Base-by-base conservation (phyloP, 2,113 vertebrate species). In the Pseudois nayaur region DNA sequence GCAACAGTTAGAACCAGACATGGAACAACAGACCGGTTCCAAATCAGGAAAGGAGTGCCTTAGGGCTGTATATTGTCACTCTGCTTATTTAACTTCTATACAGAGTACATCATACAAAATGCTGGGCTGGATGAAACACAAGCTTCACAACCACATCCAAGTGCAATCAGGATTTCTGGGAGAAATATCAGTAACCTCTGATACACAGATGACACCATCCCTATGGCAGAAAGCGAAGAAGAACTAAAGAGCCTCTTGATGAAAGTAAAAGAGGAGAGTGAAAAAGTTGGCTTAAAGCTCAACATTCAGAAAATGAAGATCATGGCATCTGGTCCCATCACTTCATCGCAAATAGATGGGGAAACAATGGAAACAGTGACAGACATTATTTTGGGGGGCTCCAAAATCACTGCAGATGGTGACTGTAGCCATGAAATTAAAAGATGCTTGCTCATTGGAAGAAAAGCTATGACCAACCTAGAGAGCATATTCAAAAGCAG, bases 331-430 rank as follows among this genome's bases (percentile, higher is more conserved):
- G n/a, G n/a, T 71, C n/a, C 64, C 17, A 71, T 71, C 17, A 71
- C n/a, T 21, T 71, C 64, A 36, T 36, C 0, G 1, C 1, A 71
- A 21, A 71, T 71, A 36, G n/a, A 71, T 71, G 64, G 64, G 9
- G 9, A 36, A 71, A 71, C 64, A 67, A 11, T 67, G 33, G 17
- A 36, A 67, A 67, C 17, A 71, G 19, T 71, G 64, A 71, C 17
- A 71, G n/a, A 36, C n/a, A 36, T 36, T 36, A 71, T 71, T 21
- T 36, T 21, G 0, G 0, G 17, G 64, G 5, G 64, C n/a, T 21
- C n/a, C 2, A 71, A 71, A 71, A 71, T 71, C 64, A 36, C n/a
- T 71, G n/a, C 9, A 71, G 64, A 36, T 71, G 64, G 0, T 71
- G 64, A 36, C 2, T 36, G n/a, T 4, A 71, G 64, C 64, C 64